These are phyloP conservation scores for Camponotus pennsylvanicus DNA, from an alignment of 1,140 invertebrate species.

Conservation along the genomic window DNA sequence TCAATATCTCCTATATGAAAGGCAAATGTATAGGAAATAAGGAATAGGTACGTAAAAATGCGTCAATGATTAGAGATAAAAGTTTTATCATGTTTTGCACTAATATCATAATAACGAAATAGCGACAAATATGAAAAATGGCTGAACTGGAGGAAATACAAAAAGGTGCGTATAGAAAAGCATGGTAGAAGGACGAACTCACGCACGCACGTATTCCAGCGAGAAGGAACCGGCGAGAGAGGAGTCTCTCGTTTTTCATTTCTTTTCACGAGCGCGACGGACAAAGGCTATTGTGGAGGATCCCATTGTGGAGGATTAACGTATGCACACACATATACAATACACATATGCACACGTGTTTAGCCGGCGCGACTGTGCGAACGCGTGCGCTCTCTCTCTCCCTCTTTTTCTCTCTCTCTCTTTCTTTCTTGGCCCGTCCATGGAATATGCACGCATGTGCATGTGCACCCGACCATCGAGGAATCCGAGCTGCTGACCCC, in stretches of 20 bases:
- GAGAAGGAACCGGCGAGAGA: slow-evolving; percentile 2
- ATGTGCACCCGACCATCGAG: slow-evolving; percentile 61
- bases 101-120: neutral
- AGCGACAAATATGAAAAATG: slow-evolving; percentile 21
- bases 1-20: neutral
- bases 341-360: slow-evolving; percentile 15
- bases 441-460: slow-evolving; percentile 48
- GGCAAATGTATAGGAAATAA: neutral
- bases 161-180: slow-evolving; percentile 18
- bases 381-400: slow-evolving; percentile 33
- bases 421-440: slow-evolving; percentile 9
- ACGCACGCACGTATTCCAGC: neutral
- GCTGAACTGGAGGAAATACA: neutral
- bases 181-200: slow-evolving; percentile 29
- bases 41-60: neutral
- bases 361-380: slow-evolving; percentile 32
- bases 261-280: slow-evolving; percentile 74
- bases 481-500: slow-evolving; percentile 75
- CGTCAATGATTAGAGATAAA: neutral
- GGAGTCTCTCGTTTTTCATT: slow-evolving; percentile 75
- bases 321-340: slow-evolving; percentile 68
- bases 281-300: slow-evolving; percentile 78
- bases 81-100: neutral
- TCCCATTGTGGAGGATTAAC: slow-evolving; percentile 78
- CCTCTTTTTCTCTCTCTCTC: slow-evolving; percentile 39